Base-by-base conservation (phyloP, 2,797 vertebrate genomes). In the Percopsis omiscomaycus region DNA sequence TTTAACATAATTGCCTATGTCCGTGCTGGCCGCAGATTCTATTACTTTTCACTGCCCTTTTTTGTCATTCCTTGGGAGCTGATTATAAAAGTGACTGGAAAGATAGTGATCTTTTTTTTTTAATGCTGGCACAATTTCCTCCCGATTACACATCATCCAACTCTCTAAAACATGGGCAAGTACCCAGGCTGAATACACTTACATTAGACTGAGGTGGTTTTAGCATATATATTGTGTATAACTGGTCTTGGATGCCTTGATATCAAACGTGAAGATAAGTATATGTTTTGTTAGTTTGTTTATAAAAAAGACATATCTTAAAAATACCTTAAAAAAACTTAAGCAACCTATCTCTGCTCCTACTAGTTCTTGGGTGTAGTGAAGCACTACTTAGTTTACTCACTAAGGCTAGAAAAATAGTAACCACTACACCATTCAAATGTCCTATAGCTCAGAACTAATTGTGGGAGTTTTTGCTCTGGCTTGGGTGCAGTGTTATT, bases 31-130 rank as follows among this genome's bases (percentile, higher is more conserved):
- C 64, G 73, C 79, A 79, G 81, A 86, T 88, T 85, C 68, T 75
- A 81, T 87, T 83, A 81, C 44, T 79, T 82, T 75, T 78, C 77
- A 73, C 75, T 69, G 69, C 69, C 54, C 62, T 55, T 78, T 78
- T 80, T 78, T 81, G 66, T 69, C 66, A 79, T 79, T 82, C 68
- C 69, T 71, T 59, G 28, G 75, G 72, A 86, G 77, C 72, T 79
- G 78, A 86, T 87, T 83, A 81, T 81, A 83, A 80, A 82, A 86
- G 79, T 64, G 77, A 85, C 78, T 86, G 79, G 59, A 83, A 80
- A 84, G 80, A 66, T 79, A 84, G 77, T 76, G 77, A 85, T 79
- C 59, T 70, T 55, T 67, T 70, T 55, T 67, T 77, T 74, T 72
- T 67, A 65, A 68, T 69, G 78, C 68, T 81, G 82, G 77, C 81